phyloP scores from a whole-genome alignment of 2,113 vertebrate species.

The Bolborhynchus lineola region DNA sequence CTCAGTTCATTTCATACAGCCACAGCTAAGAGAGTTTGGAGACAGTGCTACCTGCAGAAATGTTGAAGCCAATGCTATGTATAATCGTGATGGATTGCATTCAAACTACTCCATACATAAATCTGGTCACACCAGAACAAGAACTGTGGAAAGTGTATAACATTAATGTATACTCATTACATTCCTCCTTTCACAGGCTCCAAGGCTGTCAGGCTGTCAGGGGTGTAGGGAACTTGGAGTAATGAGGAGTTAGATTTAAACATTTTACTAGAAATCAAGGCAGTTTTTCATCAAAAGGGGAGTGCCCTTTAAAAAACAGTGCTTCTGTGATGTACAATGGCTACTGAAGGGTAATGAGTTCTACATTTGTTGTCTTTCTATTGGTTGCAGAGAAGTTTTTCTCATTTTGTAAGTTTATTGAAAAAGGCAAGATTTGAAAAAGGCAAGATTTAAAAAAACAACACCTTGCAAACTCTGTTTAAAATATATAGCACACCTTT shows the following conservation, averaged over 20 bases:
- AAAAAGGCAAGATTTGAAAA: background rate
- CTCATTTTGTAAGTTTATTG: background rate
- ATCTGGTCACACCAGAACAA: constrained; percentile 43
- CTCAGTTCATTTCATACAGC: background rate
- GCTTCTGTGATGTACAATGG: background rate
- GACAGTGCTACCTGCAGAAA: background rate
- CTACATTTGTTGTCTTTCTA: background rate
- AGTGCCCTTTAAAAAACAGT: background rate
- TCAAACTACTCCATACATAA: constrained; percentile 27
- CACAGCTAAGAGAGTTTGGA: background rate
- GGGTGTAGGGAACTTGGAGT: background rate
- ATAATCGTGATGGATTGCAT: constrained; percentile 20
- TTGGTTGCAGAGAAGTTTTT: background rate
- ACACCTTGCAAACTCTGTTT: background rate
- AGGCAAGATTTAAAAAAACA: background rate
- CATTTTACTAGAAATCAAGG: constrained; percentile 10
- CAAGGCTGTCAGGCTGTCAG: background rate
- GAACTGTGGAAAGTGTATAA: constrained; percentile 19
- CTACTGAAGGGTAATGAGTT: background rate
- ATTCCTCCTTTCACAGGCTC: constrained; percentile 7
- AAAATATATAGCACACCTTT: background rate
- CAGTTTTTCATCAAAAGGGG: background rate
- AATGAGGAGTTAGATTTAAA: constrained; percentile 13
- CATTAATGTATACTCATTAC: constrained; percentile 21
- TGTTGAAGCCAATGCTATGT: background rate